A percentile compares a stretch with the other conserved stretches of the same genome.
Evolutionary conservation across 2,113 vertebrate genomes (phyloP).

Genomic region (Abramis brama): DNA sequence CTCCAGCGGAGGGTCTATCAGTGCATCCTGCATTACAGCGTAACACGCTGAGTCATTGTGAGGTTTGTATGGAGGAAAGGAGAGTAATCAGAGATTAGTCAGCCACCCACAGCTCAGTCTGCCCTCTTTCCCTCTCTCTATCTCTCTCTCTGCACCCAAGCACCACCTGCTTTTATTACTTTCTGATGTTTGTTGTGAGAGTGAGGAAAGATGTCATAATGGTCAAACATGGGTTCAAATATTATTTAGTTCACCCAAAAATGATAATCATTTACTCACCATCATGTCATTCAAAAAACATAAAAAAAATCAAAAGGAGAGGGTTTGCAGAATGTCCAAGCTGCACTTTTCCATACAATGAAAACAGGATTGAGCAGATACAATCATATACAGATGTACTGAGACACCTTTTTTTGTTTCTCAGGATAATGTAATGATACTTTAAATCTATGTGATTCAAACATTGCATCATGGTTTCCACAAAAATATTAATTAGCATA

Average conservation of each 20-base stretch:
- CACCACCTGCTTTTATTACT: constrained; percentile 3
- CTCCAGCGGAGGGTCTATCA: constrained; percentile 35
- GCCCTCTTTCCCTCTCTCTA: constrained; percentile 40
- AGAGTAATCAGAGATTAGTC: constrained; percentile 69
- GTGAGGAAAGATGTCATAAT: no score
- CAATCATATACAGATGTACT: no score
- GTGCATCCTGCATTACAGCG: constrained; percentile 28
- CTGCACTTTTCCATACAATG: neutral
- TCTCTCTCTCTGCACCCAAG: neutral
- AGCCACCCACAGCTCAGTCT: constrained; percentile 66
- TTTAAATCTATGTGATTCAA: no score
- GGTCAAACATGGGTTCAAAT: neutral
- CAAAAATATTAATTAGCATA: no score
- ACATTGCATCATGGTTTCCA: no score
- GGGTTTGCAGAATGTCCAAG: neutral
- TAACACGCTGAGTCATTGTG: constrained; percentile 47
- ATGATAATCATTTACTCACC: neutral
- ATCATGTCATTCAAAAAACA: neutral
- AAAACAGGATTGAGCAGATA: no score
- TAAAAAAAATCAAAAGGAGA: neutral
- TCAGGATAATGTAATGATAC: no score
- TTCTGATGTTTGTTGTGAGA: neutral
- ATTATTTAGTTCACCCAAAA: neutral
- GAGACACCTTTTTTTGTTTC: no score
- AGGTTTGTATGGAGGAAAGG: constrained; percentile 31